These are phyloP conservation scores for Papilio aristodemus DNA, from an alignment of 1,140 invertebrate species.

Conservation along the genomic window DNA sequence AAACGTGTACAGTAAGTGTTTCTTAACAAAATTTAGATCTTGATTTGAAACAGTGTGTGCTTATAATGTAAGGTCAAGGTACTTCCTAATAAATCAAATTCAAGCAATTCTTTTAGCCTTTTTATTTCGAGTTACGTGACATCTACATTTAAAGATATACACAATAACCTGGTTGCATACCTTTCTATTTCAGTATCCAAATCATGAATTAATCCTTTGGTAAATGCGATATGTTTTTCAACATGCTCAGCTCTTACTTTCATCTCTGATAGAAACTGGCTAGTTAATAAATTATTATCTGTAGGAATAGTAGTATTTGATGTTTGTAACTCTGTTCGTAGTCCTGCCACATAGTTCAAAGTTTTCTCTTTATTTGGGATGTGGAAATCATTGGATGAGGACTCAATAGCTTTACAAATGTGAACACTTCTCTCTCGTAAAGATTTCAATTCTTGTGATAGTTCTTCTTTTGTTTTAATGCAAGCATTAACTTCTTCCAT, in stretches of 20 bases:
- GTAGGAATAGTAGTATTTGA: conserved; percentile 50
- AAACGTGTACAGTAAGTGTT: no score
- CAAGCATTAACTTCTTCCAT: conserved; percentile 33
- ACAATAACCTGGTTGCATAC: no score
- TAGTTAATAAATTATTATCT: conserved; percentile 63
- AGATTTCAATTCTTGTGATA: conserved; percentile 58
- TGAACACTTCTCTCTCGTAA: conserved; percentile 55
- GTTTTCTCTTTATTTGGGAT: conserved; percentile 48
- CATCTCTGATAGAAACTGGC: conserved; percentile 59
- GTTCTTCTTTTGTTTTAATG: conserved; percentile 49
- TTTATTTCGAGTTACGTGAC: no score
- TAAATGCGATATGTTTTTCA: conserved; percentile 66
- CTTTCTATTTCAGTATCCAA: conserved; percentile 64
- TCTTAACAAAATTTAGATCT: no score
- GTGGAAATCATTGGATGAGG: conserved; percentile 45
- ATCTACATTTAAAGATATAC: no score
- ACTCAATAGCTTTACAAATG: conserved; percentile 59
- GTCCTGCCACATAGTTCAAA: conserved; percentile 55
- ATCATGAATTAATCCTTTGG: conserved; percentile 59
- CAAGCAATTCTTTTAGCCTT: no score
- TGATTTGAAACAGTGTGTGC: no score
- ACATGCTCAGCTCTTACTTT: conserved; percentile 61
- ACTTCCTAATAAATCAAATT: no score
- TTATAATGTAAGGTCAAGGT: no score
- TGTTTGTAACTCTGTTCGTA: conserved; percentile 57